Evolutionary conservation across 2,113 vertebrate genomes (phyloP).

Genomic region (Mohoua ochrocephala): DNA sequence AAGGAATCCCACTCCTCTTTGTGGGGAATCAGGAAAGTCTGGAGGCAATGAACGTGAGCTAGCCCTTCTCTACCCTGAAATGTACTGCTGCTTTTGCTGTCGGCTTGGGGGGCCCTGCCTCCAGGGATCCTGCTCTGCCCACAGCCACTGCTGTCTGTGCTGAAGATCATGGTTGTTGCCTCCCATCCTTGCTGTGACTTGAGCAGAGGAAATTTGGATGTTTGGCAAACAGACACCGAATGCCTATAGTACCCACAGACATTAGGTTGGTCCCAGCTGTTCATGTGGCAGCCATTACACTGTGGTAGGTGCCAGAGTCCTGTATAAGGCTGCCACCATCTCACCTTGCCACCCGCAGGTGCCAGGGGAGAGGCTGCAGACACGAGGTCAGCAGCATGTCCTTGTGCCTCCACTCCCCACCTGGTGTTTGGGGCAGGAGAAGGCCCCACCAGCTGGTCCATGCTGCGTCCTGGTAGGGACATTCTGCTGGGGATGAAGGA

Average conservation of each 20-base stretch:
- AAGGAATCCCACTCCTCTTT: background rate
- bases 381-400: background rate
- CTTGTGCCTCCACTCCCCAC: background rate
- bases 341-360: fast-evolving
- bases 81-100: background rate
- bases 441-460: background rate
- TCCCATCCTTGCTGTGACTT: background rate
- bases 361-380: background rate
- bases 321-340: background rate
- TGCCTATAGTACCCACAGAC: background rate
- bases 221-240: background rate
- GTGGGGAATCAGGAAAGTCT: background rate
- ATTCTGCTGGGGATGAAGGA: background rate
- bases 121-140: background rate
- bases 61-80: background rate
- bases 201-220: background rate
- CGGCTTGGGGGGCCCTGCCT: background rate
- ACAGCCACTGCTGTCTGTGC: background rate
- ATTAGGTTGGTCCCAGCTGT: background rate
- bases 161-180: background rate
- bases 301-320: background rate
- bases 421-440: background rate
- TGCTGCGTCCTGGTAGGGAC: fast-evolving
- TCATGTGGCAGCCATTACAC: background rate
- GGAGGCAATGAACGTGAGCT: background rate